phyloP scores from a whole-genome alignment of 2,888 invertebrate species.

The Lottia scabra region DNA sequence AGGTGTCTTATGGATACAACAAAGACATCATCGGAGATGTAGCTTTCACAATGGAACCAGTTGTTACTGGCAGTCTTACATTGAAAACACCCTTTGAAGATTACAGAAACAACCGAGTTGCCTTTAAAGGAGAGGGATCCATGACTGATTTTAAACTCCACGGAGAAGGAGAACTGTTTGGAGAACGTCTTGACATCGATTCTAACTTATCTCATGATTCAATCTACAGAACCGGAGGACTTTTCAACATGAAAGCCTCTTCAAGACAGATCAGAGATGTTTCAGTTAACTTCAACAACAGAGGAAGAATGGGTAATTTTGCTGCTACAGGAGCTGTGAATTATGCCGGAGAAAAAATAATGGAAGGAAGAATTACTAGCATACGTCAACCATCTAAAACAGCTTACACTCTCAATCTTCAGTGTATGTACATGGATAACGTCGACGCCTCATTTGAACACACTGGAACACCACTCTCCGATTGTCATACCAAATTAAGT shows the following conservation, averaged over 20 bases:
- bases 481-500: neutral
- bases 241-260: neutral
- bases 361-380: constrained; percentile 22
- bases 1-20: neutral
- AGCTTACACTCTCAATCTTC: neutral
- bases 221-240: neutral
- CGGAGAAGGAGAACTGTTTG: neutral
- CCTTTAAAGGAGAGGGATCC: neutral
- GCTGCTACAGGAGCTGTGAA: constrained; percentile 33
- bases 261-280: neutral
- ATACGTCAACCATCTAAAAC: neutral
- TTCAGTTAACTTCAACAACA: constrained; percentile 17
- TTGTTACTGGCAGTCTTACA: neutral
- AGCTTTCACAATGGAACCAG: neutral
- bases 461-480: neutral
- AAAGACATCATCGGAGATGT: neutral
- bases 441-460: neutral
- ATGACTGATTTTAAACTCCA: neutral
- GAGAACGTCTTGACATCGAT: neutral
- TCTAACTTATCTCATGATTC: neutral
- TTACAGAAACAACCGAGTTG: neutral
- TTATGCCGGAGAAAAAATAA: constrained; percentile 35
- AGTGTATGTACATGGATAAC: neutral
- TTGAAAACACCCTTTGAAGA: neutral
- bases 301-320: constrained; percentile 34